A percentile compares a stretch with the other conserved stretches of the same genome.
phyloP scores from a whole-genome alignment of 1,140 invertebrate species.

The Vanessa tameamea region DNA sequence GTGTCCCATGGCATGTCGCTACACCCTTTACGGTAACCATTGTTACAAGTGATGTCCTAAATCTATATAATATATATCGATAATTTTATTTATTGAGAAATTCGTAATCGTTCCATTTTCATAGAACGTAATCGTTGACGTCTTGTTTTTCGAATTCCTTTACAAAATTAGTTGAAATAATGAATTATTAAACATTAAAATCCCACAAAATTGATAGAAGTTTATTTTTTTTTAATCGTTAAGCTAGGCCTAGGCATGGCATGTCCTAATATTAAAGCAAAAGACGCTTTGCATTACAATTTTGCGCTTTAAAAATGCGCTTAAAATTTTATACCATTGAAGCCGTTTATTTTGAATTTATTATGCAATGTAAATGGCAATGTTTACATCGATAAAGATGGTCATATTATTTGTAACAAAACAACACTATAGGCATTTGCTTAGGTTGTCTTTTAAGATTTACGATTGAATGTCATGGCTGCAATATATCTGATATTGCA shows the following conservation, averaged over 20 bases:
- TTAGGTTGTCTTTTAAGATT: conserved; percentile 33
- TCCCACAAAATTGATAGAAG: too few species aligned
- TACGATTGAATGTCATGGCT: conserved; percentile 37
- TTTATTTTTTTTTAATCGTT: too few species aligned
- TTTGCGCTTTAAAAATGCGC: too few species aligned
- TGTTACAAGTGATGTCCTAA: conserved; percentile 3
- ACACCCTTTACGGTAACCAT: conserved; percentile 21
- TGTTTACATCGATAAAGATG: not conserved
- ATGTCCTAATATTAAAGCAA: too few species aligned
- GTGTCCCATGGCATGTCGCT: conserved; percentile 13
- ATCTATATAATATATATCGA: not conserved
- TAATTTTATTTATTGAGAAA: not conserved
- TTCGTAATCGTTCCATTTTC: not conserved
- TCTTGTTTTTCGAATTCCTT: too few species aligned
- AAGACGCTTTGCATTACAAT: too few species aligned
- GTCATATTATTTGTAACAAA: not conserved
- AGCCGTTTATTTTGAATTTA: too few species aligned
- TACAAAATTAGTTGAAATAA: too few species aligned
- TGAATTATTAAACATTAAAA: too few species aligned
- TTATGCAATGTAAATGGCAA: not conserved
- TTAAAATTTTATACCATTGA: too few species aligned
- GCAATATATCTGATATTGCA: conserved; percentile 41
- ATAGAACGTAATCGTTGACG: too few species aligned
- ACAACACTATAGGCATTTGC: conserved; percentile 24
- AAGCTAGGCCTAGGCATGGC: too few species aligned